These are phyloP conservation scores for Xestobium rufovillosum DNA, from an alignment of 2,888 invertebrate species.

Conservation along the genomic window DNA sequence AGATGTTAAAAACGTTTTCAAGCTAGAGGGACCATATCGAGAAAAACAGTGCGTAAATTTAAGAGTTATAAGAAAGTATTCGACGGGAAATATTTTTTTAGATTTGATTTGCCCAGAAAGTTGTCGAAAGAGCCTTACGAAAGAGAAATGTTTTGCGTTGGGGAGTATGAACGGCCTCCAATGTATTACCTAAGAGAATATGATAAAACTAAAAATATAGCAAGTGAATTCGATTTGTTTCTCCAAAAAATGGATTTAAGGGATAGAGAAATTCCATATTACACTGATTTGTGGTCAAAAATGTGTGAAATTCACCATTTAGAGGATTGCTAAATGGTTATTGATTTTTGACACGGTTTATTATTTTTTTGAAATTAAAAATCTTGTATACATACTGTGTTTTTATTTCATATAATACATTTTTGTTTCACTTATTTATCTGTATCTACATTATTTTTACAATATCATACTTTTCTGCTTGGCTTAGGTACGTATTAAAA, in stretches of 20 bases:
- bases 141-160: constrained; percentile 15
- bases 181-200: neutral
- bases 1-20: constrained; percentile 15
- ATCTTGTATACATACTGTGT: too few relatives aligned
- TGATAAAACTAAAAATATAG: constrained; percentile 26
- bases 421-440: too few relatives aligned
- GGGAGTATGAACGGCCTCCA: constrained; percentile 14
- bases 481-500: too few relatives aligned
- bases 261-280: constrained; percentile 28
- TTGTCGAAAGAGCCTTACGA: constrained; percentile 20
- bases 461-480: too few relatives aligned
- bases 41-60: constrained; percentile 12
- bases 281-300: constrained; percentile 32
- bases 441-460: too few relatives aligned
- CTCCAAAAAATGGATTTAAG: constrained; percentile 20
- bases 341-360: neutral
- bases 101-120: constrained; percentile 22
- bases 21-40: constrained; percentile 9
- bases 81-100: too few relatives aligned
- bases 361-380: too few relatives aligned
- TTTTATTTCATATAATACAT: too few relatives aligned
- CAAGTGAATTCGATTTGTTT: constrained; percentile 28
- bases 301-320: constrained; percentile 26
- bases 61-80: too few relatives aligned
- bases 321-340: constrained; percentile 7